Conservation (phyloP, 2,113 vertebrate species). For the Periophthalmodon schlosseri region DNA sequence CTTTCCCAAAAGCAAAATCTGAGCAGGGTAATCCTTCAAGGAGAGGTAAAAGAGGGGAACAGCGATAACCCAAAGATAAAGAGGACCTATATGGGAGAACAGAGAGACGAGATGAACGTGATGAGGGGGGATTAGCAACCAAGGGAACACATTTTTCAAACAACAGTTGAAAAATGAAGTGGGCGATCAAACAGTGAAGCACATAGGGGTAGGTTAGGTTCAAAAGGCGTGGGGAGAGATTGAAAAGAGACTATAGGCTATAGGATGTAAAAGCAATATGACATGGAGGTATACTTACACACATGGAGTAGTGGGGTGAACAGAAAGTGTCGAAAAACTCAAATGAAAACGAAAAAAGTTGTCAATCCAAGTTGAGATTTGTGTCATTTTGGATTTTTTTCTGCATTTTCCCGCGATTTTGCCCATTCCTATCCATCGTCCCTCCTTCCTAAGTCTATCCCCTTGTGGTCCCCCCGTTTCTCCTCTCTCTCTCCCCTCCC, state of each 20-base stretch:
- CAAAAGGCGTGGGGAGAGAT: constrained; percentile 6
- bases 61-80: constrained; percentile 53
- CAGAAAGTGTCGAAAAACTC: constrained; percentile 42
- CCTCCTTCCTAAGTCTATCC: constrained; percentile 68
- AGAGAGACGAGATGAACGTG: constrained; percentile 54
- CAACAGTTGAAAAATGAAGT: constrained; percentile 39
- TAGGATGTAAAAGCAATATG: constrained; percentile 19
- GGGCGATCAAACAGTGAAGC: constrained; percentile 11
- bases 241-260: constrained; percentile 10
- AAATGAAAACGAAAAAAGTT: constrained; percentile 36
- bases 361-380: constrained; percentile 41
- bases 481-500: constrained; percentile 40
- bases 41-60: constrained; percentile 46
- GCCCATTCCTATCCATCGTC: constrained; percentile 62
- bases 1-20: constrained; percentile 54
- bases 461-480: constrained; percentile 57
- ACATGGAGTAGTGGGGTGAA: constrained; percentile 59
- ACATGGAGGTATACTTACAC: constrained; percentile 57
- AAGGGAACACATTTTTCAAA: constrained; percentile 56
- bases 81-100: constrained; percentile 36
- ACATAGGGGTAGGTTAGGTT: not conserved
- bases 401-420: constrained; percentile 64
- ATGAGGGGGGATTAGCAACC: constrained; percentile 53
- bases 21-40: constrained; percentile 67
- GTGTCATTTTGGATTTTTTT: constrained; percentile 42